These are phyloP conservation scores for Pavo muticus DNA, from an alignment of 2,113 vertebrate genomes.

Conservation along the genomic window DNA sequence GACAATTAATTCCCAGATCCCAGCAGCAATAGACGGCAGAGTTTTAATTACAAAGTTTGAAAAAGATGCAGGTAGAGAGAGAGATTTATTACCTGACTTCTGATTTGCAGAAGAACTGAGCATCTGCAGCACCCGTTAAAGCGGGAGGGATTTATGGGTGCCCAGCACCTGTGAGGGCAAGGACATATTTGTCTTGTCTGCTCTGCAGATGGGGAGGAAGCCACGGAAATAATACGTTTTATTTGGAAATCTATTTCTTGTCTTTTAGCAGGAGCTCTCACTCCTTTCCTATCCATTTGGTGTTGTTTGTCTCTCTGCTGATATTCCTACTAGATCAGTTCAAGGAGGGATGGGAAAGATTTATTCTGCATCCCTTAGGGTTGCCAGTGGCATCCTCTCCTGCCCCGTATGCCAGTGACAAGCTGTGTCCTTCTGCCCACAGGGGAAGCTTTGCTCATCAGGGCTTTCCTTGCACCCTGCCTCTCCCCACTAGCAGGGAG, in stretches of 20 bases:
- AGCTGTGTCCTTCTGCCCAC: background rate
- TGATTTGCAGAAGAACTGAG: background rate
- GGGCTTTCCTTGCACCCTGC: background rate
- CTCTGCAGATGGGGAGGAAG: background rate
- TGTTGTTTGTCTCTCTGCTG: background rate
- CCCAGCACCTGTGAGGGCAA: constrained; percentile 1
- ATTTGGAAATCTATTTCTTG: background rate
- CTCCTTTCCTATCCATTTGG: background rate
- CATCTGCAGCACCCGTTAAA: constrained; percentile 12
- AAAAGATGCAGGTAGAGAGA: background rate
- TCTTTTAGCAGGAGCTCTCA: background rate
- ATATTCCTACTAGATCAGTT: background rate
- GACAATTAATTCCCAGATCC: background rate
- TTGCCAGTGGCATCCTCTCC: background rate
- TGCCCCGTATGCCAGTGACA: accelerated
- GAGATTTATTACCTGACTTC: constrained; percentile 2
- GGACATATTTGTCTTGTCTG: constrained; percentile 1
- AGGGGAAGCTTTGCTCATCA: background rate
- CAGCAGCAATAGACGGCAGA: background rate
- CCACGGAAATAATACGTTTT: background rate
- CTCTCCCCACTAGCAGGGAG: background rate
- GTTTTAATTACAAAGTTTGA: constrained; percentile 34
- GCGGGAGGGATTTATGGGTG: background rate
- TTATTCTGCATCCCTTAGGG: background rate
- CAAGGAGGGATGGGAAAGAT: background rate